Evolutionary conservation across 2,888 invertebrate species (phyloP).

Genomic region (Dolomedes plantarius): DNA sequence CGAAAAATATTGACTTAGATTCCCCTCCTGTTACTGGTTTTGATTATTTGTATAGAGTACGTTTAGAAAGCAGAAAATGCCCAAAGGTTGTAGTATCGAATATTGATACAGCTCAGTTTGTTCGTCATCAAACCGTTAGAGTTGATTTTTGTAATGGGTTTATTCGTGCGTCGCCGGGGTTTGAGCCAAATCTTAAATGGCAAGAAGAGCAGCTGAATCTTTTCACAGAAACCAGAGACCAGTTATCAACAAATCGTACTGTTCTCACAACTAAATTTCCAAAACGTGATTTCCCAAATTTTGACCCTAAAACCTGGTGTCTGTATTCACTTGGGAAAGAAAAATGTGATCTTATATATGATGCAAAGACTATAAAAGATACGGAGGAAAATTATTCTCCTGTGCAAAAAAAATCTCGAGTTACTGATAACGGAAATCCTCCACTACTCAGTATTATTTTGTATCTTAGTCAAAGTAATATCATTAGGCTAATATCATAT

Average conservation of each 20-base stretch:
- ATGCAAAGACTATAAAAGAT: neutral
- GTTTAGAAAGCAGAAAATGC: constrained; percentile 80
- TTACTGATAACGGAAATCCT: neutral
- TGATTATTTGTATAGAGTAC: constrained; percentile 59
- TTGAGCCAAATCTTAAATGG: constrained; percentile 80
- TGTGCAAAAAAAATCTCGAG: neutral
- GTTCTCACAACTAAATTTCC: constrained; percentile 31
- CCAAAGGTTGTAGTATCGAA: constrained; percentile 80
- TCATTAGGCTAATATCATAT: constrained; percentile 25
- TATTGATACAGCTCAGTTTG: constrained; percentile 78
- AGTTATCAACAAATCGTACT: constrained; percentile 3
- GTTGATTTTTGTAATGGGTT: constrained; percentile 77
- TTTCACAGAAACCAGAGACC: constrained; percentile 82
- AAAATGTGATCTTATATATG: neutral
- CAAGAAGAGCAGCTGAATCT: constrained; percentile 83
- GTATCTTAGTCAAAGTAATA: constrained; percentile 4
- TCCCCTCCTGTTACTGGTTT: constrained; percentile 34
- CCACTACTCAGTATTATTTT: constrained; percentile 39
- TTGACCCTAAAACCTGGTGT: constrained; percentile 27
- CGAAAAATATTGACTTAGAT: constrained; percentile 30
- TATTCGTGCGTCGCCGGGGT: constrained; percentile 79
- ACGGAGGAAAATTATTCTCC: neutral
- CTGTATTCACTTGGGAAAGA: constrained; percentile 30
- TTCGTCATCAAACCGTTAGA: constrained; percentile 76
- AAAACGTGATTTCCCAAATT: neutral